A percentile compares a stretch with the other conserved stretches of the same genome.
These are phyloP conservation scores for Drosophila tropicalis DNA, from an alignment of 1,140 invertebrate species.

Conservation along the genomic window DNA sequence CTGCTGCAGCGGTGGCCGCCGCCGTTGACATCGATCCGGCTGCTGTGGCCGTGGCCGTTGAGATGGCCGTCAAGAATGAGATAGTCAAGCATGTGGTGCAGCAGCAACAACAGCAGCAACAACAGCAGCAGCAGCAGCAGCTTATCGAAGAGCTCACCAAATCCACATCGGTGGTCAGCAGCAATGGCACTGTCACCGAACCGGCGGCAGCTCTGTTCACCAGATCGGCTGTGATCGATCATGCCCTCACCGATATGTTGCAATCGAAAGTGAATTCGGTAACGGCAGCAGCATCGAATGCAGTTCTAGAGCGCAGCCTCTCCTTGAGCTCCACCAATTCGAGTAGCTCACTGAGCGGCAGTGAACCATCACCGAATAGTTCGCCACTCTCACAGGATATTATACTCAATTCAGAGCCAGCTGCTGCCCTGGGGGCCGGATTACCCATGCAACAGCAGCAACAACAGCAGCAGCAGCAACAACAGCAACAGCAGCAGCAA, in stretches of 20 bases:
- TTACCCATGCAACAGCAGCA: slow-evolving; percentile 1
- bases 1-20: slow-evolving; percentile 57
- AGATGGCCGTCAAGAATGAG: slow-evolving; percentile 85
- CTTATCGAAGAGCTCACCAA: slow-evolving; percentile 76
- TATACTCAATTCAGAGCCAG: slow-evolving; percentile 81
- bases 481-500: slow-evolving; percentile 56
- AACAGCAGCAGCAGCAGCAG: slow-evolving; percentile 75
- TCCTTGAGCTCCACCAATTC: slow-evolving; percentile 68
- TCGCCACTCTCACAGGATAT: slow-evolving; percentile 82
- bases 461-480: slow-evolving; percentile 68
- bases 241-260: slow-evolving; percentile 70
- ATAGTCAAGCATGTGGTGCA: slow-evolving; percentile 79
- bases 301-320: slow-evolving; percentile 65
- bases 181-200: slow-evolving; percentile 51
- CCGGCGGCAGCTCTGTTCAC: slow-evolving; percentile 54
- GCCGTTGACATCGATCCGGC: slow-evolving; percentile 60
- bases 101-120: slow-evolving; percentile 80
- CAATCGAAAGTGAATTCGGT: slow-evolving; percentile 54
- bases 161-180: slow-evolving; percentile 64
- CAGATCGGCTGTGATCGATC: slow-evolving; percentile 64
- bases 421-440: slow-evolving; percentile 49
- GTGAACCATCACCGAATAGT: slow-evolving; percentile 62
- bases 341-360: slow-evolving; percentile 48
- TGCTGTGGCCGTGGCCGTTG: slow-evolving; percentile 82
- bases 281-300: slow-evolving; percentile 32